phyloP scores from a whole-genome alignment of 2,888 invertebrate species.

The Aethes cnicana region DNA sequence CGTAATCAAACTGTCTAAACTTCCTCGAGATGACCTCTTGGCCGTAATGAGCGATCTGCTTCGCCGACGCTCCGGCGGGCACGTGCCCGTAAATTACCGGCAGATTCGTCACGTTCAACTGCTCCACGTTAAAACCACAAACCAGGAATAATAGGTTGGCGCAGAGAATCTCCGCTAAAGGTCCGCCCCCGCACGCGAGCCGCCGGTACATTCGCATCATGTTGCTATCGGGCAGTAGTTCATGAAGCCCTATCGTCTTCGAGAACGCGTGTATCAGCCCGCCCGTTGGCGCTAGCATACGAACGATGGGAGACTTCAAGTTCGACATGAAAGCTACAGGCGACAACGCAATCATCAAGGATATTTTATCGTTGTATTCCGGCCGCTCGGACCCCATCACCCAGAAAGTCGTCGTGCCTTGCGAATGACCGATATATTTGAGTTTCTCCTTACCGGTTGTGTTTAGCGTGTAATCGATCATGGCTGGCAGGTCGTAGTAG shows the following conservation, averaged over 20 bases:
- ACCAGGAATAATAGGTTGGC: slow-evolving; percentile 82
- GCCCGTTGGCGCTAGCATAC: slow-evolving; percentile 52
- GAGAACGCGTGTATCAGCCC: slow-evolving; percentile 44
- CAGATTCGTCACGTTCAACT: slow-evolving; percentile 82
- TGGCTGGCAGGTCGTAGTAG: slow-evolving; percentile 85
- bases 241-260: slow-evolving; percentile 77
- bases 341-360: slow-evolving; percentile 79
- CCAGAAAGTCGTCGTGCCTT: slow-evolving; percentile 84
- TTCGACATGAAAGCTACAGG: slow-evolving; percentile 81
- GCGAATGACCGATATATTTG: slow-evolving; percentile 87
- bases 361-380: slow-evolving; percentile 81
- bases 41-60: slow-evolving; percentile 79
- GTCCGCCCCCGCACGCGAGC: slow-evolving; percentile 66
- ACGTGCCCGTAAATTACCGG: slow-evolving; percentile 78
- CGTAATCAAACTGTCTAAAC: slow-evolving; percentile 61
- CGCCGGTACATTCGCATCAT: slow-evolving; percentile 70
- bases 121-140: slow-evolving; percentile 80
- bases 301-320: slow-evolving; percentile 56
- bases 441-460: slow-evolving; percentile 78
- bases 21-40: slow-evolving; percentile 64
- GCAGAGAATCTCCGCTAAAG: slow-evolving; percentile 78
- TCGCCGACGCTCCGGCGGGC: slow-evolving; percentile 80
- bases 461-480: slow-evolving; percentile 86
- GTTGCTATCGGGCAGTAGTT: slow-evolving; percentile 84
- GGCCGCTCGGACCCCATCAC: slow-evolving; percentile 78